These are phyloP conservation scores for Emydoidea blandingii DNA, from an alignment of 2,797 vertebrate genomes.

Conservation along the genomic window DNA sequence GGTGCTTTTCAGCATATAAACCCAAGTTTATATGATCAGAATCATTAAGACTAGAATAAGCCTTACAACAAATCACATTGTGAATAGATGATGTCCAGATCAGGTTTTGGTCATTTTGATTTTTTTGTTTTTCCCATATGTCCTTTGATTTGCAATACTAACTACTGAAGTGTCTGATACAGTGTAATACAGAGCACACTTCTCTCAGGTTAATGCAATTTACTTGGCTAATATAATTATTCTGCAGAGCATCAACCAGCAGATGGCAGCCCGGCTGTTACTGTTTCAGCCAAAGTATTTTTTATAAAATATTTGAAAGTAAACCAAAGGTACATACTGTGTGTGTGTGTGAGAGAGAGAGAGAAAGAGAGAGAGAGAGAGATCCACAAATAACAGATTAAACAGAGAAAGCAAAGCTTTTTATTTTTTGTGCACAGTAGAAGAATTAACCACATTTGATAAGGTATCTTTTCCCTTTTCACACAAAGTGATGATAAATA, in stretches of 20 bases:
- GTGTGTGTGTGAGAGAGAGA: not conserved
- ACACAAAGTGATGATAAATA: not conserved
- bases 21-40: slow-evolving; percentile 37
- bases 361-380: not conserved
- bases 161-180: slow-evolving; percentile 33
- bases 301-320: slow-evolving; percentile 21
- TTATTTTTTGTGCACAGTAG: not conserved
- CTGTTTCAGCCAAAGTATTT: not conserved
- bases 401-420: not conserved
- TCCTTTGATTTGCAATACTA: slow-evolving; percentile 26
- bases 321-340: slow-evolving; percentile 22
- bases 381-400: not conserved
- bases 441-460: slow-evolving; percentile 25
- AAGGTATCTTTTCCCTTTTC: not conserved
- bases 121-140: not conserved
- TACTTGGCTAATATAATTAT: not conserved
- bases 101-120: slow-evolving; percentile 34
- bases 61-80: not conserved
- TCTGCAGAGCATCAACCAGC: slow-evolving; percentile 24
- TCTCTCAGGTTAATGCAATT: slow-evolving; percentile 27
- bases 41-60: not conserved
- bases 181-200: not conserved
- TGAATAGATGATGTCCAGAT: not conserved
- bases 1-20: not conserved
- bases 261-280: slow-evolving; percentile 56